phyloP scores from a whole-genome alignment of 2,888 invertebrate species.

The Ophion obscuratus region DNA sequence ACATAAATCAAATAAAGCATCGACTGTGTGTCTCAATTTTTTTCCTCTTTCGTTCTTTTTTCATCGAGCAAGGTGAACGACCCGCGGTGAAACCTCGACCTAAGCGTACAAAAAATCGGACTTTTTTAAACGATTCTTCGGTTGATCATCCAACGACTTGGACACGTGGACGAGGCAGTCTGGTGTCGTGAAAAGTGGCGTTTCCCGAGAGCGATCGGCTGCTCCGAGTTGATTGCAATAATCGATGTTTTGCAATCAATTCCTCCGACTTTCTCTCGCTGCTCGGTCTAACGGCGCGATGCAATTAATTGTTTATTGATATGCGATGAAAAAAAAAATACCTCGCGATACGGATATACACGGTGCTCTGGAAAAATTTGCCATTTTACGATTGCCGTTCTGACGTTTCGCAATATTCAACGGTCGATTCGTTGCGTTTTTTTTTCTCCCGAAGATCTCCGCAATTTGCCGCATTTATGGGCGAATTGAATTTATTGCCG shows the following conservation, averaged over 20 bases:
- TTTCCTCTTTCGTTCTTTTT: neutral
- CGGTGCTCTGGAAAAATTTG: slow-evolving; percentile 11
- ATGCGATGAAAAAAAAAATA: slow-evolving; percentile 6
- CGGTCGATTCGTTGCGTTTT: slow-evolving; percentile 13
- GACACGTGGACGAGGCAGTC: too few relatives aligned
- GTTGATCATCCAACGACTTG: too few relatives aligned
- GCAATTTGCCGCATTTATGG: slow-evolving; percentile 40
- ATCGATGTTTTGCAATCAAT: slow-evolving; percentile 14
- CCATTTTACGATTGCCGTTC: slow-evolving; percentile 27
- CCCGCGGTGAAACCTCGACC: neutral
- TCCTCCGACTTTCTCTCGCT: neutral
- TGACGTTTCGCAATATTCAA: slow-evolving; percentile 11
- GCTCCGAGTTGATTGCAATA: slow-evolving; percentile 3
- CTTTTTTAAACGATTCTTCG: neutral
- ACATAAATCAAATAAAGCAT: slow-evolving; percentile 22
- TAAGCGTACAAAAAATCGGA: slow-evolving; percentile 12
- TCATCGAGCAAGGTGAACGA: neutral
- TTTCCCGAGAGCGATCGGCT: too few relatives aligned
- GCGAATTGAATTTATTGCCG: slow-evolving; percentile 46
- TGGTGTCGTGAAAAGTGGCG: too few relatives aligned
- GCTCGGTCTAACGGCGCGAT: too few relatives aligned
- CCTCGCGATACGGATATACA: neutral
- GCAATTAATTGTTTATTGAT: too few relatives aligned
- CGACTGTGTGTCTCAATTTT: too few relatives aligned
- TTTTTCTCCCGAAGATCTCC: neutral